Evolutionary conservation across 2,113 vertebrate species (phyloP).

Genomic region (Parus major): DNA sequence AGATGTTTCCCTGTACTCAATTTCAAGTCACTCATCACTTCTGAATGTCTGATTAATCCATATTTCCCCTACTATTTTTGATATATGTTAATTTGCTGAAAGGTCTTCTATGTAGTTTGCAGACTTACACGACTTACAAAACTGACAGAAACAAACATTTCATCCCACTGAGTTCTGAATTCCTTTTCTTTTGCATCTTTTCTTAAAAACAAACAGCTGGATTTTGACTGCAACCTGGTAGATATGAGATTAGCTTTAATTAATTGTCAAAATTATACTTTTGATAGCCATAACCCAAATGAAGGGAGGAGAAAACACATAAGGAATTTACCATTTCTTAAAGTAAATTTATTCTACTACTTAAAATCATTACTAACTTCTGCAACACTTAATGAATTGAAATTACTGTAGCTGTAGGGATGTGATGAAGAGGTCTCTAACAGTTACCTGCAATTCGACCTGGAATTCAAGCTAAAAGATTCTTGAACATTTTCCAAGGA

Average conservation of each 20-base stretch:
- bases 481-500: slow-evolving; percentile 67
- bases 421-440: slow-evolving; percentile 71
- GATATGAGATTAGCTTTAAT: slow-evolving; percentile 26
- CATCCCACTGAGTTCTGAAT: neutral
- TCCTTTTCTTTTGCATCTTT: neutral
- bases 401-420: slow-evolving; percentile 65
- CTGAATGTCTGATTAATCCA: neutral
- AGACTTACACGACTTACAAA: neutral
- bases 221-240: slow-evolving; percentile 24
- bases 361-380: slow-evolving; percentile 75
- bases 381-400: slow-evolving; percentile 77
- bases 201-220: neutral
- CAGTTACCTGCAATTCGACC: slow-evolving; percentile 66
- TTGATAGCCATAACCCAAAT: slow-evolving; percentile 43
- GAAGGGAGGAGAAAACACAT: slow-evolving; percentile 51
- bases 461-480: slow-evolving; percentile 71
- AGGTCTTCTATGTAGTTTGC: neutral
- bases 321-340: slow-evolving; percentile 53
- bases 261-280: slow-evolving; percentile 25
- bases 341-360: slow-evolving; percentile 68
- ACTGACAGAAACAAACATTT: neutral
- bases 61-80: neutral
- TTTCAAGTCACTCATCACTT: neutral
- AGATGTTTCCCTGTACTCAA: neutral
- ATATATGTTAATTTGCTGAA: neutral